Evolutionary conservation across 2,113 vertebrate genomes (phyloP), one percentile per base, ranked within the genome.

Genomic region (Ictalurus furcatus): DNA sequence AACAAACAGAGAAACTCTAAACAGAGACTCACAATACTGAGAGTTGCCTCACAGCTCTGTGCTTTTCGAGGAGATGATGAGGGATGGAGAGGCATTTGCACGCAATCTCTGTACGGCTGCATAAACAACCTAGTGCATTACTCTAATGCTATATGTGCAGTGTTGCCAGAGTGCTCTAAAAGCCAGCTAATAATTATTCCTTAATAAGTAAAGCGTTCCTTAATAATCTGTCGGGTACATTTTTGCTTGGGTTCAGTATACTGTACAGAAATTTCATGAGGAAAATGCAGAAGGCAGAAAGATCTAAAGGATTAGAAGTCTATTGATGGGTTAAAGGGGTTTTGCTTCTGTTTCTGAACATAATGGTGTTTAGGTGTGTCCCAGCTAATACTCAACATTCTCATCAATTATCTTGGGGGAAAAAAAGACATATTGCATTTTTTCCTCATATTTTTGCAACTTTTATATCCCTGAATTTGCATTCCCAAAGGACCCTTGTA

Each of bases 1-100:
- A 90, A 90, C 89, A 87, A 88, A 90, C 86, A 59, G 4, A 83
- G 25, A 61, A 40, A 23, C 19, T n/a, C 89, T 63, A 74, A 81
- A 86, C 84, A 69, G 73, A 89, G 37, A 65, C 61, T 30, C 48
- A 59, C 54, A 82, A n/a, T 85, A 86, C 71, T 82, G 85, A 82
- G 48, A 40, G 52, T 37, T 86, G 88, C 84, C 71, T 61, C 56
- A 76, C 37, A 73, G 88, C 37, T 2, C 34, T 86, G 48, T 82
- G 61, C 63, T 69, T 54, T 56, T 67, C 12, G 4, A 59, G 34
- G 82, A 88, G 82, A 85, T 30, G 69, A 76, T 76, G 69, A 56
- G 40, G 58, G 7, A 83, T 13, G 6, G 58, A 44, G 52, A 63
- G 28, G n/a, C 56, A 13, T 69, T 58, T 69, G 61, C 84, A 89